Evolutionary conservation across 2,113 vertebrate genomes (phyloP), one percentile per base, ranked within the genome.

Genomic region (Prionailurus viverrinus): DNA sequence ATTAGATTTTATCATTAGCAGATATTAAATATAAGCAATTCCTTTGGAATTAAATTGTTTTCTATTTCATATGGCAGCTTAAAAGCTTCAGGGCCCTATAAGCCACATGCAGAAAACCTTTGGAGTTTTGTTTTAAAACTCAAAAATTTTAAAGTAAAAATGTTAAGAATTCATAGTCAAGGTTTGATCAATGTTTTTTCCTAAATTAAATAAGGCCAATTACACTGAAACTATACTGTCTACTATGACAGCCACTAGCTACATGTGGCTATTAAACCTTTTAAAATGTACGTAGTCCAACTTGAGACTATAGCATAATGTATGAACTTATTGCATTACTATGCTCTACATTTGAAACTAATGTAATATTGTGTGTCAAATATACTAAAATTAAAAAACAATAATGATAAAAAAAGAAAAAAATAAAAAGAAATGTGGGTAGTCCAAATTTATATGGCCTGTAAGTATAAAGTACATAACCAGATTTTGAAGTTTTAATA

Each of bases 11-110:
- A 66, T 27, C 4, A 66, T 66, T 83, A 94, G 87, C 61, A 97
- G 29, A 71, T 79, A 83, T 78, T 51, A 97, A 94, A 41, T 58
- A 88, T 39, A 91, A 94, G 16, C 25, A 96, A 83, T 55, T 88
- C 5, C 29, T 92, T 89, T 55, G 88, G 21, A 69, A 39, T 83
- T 69, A 82, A 95, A 82, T 71, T 94, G 66, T 92, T 78, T 88
- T 92, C 5, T 88, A 96, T 19, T 71, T 78, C 10, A 94, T 84
- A 89, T 33, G 15, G 29, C 13, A 91, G 27, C 9, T 53, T 94
- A 74, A 95, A 90, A 82, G 58, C 7, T 5, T 95, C n/a, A 63
- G 12, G 16, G n/a, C 5, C 10, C 12, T 41, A 25, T n/a, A 48
- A 81, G 29, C 21, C 18, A 95, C 39, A 76, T 63, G 8, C 12